These are phyloP conservation scores for Phataginus tetradactyla DNA, from an alignment of 2,797 vertebrate species.

Conservation along the genomic window DNA sequence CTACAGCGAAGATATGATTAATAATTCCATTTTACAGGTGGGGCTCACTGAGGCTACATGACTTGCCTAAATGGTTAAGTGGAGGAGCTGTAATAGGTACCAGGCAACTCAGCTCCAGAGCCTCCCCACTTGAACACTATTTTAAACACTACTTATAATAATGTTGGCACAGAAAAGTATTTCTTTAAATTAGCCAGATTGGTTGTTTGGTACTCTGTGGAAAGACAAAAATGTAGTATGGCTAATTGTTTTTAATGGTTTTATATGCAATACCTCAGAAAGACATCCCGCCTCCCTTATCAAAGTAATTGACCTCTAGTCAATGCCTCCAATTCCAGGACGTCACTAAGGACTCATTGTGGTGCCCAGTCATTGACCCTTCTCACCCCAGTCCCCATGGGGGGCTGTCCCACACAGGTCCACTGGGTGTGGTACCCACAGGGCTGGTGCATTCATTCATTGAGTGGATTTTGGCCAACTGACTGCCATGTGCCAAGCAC, in stretches of 20 bases:
- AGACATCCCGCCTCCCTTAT: not conserved
- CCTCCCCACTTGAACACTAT: not conserved
- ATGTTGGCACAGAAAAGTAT: not conserved
- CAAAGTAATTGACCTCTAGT: not conserved
- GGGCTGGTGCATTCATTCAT: not conserved
- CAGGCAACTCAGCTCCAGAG: not conserved
- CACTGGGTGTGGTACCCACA: fast-evolving
- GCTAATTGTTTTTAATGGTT: not conserved
- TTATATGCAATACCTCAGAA: conserved; percentile 18
- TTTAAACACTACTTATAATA: not conserved
- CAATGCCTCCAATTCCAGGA: not conserved
- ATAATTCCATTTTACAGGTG: not conserved
- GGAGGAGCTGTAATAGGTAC: not conserved
- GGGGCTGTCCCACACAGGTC: not conserved
- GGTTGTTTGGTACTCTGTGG: not conserved
- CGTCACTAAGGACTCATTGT: not conserved
- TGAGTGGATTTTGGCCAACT: not conserved
- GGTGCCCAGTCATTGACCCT: not conserved
- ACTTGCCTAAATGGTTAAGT: not conserved
- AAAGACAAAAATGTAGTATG: not conserved
- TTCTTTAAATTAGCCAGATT: not conserved
- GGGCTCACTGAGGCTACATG: not conserved
- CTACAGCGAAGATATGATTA: not conserved
- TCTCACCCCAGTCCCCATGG: not conserved
- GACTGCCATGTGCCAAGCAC: not conserved